Conservation (phyloP, 2,888 invertebrate genomes). For the Napeogenes inachia region DNA sequence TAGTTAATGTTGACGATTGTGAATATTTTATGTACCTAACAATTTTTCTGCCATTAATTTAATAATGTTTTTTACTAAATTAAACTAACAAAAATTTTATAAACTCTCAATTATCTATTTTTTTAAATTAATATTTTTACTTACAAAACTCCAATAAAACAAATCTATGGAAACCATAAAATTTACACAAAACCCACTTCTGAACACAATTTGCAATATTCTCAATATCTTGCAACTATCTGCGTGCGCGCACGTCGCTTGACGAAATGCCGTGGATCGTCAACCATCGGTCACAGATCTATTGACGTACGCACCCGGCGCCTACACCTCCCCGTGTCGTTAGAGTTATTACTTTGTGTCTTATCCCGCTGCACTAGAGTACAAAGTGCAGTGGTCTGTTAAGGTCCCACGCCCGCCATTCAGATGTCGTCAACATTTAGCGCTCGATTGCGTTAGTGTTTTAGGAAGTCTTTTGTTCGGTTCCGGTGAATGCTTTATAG, state of each 20-base stretch:
- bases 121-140: no score
- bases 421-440: conserved; percentile 46
- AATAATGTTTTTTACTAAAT: no score
- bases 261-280: conserved; percentile 54
- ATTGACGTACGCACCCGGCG: not conserved
- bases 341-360: not conserved
- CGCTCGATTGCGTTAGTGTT: conserved; percentile 28
- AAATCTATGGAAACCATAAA: no score
- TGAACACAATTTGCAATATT: no score
- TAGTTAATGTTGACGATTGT: no score
- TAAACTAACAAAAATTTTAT: no score
- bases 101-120: no score
- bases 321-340: not conserved
- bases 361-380: conserved; percentile 1
- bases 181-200: no score
- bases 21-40: no score
- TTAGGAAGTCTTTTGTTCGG: conserved; percentile 21
- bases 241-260: conserved; percentile 35
- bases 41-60: no score
- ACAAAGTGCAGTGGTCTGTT: conserved; percentile 2
- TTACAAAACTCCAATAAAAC: no score
- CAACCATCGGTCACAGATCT: conserved; percentile 40
- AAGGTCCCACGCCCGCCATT: conserved; percentile 42
- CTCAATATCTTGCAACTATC: conserved; percentile 14
- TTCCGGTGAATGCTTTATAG: conserved; percentile 29